Conservation (phyloP, 2,113 vertebrate genomes). For the Rutilus rutilus region DNA sequence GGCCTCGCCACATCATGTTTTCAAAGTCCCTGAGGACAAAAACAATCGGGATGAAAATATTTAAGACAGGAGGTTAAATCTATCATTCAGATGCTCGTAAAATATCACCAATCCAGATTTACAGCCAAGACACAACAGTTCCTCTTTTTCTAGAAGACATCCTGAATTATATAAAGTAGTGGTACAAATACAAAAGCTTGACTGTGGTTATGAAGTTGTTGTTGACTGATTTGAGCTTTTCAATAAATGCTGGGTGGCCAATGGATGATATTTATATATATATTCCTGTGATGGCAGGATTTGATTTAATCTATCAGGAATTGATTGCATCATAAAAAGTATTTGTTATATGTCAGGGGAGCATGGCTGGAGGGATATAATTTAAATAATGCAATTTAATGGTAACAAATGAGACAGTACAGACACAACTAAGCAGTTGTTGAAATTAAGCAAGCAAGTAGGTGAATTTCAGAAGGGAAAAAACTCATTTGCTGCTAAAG, state of each 20-base stretch:
- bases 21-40: conserved; percentile 46
- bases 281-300: too few relatives aligned
- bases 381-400: too few relatives aligned
- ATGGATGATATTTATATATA: too few relatives aligned
- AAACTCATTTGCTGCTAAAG: too few relatives aligned
- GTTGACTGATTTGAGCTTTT: not conserved
- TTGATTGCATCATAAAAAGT: too few relatives aligned
- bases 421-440: too few relatives aligned
- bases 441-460: too few relatives aligned
- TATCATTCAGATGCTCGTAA: conserved; percentile 55
- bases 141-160: conserved; percentile 47
- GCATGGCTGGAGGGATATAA: too few relatives aligned
- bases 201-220: not conserved
- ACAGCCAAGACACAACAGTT: conserved; percentile 11
- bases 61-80: conserved; percentile 60
- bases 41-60: conserved; percentile 55
- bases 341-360: too few relatives aligned
- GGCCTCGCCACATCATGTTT: conserved; percentile 44
- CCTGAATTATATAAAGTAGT: conserved; percentile 38
- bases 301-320: too few relatives aligned
- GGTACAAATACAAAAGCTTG: conserved; percentile 5
- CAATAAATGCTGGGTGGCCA: not conserved
- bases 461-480: too few relatives aligned
- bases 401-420: too few relatives aligned
- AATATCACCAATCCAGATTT: conserved; percentile 53